Evolutionary conservation across 2,888 invertebrate genomes (phyloP).

Genomic region (Oxytorus armatus): DNA sequence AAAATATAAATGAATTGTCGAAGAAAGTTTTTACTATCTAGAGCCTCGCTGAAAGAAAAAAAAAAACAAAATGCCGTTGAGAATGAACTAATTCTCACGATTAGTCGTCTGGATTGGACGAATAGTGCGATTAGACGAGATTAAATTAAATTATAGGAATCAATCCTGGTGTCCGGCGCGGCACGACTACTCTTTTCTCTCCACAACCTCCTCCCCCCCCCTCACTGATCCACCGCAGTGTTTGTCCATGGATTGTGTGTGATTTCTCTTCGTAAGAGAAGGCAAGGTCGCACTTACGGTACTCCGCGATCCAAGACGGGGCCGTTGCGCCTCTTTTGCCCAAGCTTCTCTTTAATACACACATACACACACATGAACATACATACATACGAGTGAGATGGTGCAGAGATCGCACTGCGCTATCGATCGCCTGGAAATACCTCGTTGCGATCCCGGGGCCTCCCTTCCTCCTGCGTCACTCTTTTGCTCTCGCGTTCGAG

Average conservation of each 20-base stretch:
- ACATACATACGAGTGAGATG: neutral
- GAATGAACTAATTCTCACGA: constrained; percentile 16
- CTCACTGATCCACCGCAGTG: constrained; percentile 19
- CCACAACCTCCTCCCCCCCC: neutral
- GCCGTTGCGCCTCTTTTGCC: constrained; percentile 71
- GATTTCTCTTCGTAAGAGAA: constrained; percentile 66
- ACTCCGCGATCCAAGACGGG: constrained; percentile 71
- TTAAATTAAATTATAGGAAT: constrained; percentile 56
- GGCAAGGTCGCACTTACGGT: constrained; percentile 82
- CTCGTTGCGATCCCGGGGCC: constrained; percentile 55
- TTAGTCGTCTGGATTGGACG: constrained; percentile 18
- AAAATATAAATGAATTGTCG: too few species aligned
- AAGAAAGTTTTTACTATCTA: too few species aligned
- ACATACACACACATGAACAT: neutral
- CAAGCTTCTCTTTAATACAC: constrained; percentile 28
- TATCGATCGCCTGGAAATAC: constrained; percentile 64
- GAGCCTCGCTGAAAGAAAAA: neutral
- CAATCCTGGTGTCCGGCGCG: constrained; percentile 16
- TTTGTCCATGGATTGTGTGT: constrained; percentile 39
- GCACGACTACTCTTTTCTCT: constrained; percentile 25
- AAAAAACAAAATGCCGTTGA: neutral
- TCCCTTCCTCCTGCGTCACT: neutral
- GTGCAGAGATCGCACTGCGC: constrained; percentile 14
- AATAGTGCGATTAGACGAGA: constrained; percentile 41
- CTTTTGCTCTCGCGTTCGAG: constrained; percentile 39